A percentile compares a stretch with the other conserved stretches of the same genome.
Evolutionary conservation across 2,888 invertebrate genomes (phyloP).

Genomic region (Sarcophaga variegata): DNA sequence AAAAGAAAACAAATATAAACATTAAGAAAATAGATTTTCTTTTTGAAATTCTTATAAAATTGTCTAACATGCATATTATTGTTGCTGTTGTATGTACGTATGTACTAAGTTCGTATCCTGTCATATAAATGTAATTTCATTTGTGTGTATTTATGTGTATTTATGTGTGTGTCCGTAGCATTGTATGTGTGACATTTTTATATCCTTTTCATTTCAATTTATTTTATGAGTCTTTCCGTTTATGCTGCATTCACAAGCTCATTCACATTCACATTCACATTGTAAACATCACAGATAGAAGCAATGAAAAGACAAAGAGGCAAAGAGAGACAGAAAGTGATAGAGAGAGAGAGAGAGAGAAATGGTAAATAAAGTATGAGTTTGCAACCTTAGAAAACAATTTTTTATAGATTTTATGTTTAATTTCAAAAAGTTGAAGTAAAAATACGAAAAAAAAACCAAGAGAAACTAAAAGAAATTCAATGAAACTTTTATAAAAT

Average conservation of each 20-base stretch:
- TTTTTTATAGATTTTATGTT: slow-evolving; percentile 63
- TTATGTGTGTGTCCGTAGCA: background rate
- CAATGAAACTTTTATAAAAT: slow-evolving; percentile 62
- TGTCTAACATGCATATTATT: slow-evolving; percentile 54
- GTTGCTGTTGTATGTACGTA: slow-evolving; percentile 37
- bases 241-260: slow-evolving; percentile 52
- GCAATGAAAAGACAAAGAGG: background rate
- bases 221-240: slow-evolving; percentile 66
- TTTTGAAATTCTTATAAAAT: slow-evolving; percentile 43
- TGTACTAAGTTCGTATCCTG: background rate
- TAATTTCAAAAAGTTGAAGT: slow-evolving; percentile 46
- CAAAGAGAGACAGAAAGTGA: background rate
- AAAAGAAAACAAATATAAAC: background rate
- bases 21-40: slow-evolving; percentile 46
- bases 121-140: background rate
- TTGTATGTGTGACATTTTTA: slow-evolving; percentile 46
- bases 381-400: slow-evolving; percentile 53
- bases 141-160: background rate
- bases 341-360: slow-evolving; percentile 2
- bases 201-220: slow-evolving; percentile 67
- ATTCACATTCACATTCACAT: slow-evolving; percentile 6
- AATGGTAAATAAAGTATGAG: slow-evolving; percentile 20
- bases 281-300: slow-evolving; percentile 32
- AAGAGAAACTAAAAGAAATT: slow-evolving; percentile 48
- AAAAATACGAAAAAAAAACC: background rate